Evolutionary conservation across 2,888 invertebrate species (phyloP), one percentile per base, ranked within the genome.

Genomic region (Merodon equestris): DNA sequence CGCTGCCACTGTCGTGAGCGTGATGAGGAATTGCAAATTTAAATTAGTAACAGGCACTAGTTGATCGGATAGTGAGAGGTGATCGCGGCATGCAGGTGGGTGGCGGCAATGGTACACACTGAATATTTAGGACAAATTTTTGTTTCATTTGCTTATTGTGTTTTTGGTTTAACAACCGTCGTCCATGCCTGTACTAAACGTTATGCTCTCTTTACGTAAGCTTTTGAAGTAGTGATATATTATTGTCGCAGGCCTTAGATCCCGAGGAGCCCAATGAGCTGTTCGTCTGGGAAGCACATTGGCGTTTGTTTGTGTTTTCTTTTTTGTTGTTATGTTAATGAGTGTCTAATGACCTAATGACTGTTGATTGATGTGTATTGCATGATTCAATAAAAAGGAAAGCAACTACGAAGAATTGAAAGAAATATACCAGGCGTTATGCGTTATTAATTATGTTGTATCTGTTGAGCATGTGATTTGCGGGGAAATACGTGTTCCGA

Each of bases 301-400:
- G 38, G 18, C 10, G 5, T 36, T 61, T 68, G 56, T 74, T 74
- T 56, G 14, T 34, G 40, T n/a, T 40, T 40, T 57, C 53, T 56
- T 10, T 10, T 17, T 50, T 60, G 17, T 61, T 56, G 18, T 40
- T 57, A 67, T 68, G 47, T 17, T 72, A 77, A 77, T 68, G 77
- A 68, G 67, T 63, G 63, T 58, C 77, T 73, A 67, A 77, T 73
- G 67, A 77, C 63, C 73, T 67, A 77, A 58, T 58, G 67, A 63
- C 63, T 73, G 61, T 42, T 77, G 77, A 77, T 77, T 77, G 77
- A 73, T 77, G 63, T 67, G 67, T 42, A 56, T n/a, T 47, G 36
- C 14, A 38, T 17, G 42, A 50, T 57, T 38, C 34, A 36, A 44
- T 15, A 36, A 64, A 45, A 1, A 45, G 5, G 45, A 68, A 19